Evolutionary conservation across 1,140 invertebrate species (phyloP).

Genomic region (Brachystomella parvula): DNA sequence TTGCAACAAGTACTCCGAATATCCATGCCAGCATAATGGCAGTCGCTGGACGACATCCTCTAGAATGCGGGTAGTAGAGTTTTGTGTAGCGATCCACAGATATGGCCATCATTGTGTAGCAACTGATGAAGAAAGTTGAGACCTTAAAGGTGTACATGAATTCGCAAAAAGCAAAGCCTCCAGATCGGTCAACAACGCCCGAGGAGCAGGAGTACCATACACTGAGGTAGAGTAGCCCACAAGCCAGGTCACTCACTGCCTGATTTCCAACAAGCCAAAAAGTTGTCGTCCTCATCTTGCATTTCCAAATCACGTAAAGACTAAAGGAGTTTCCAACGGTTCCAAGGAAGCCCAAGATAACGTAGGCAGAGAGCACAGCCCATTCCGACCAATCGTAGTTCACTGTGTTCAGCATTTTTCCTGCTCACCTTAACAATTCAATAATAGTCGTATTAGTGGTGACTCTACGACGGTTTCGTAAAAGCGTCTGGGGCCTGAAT

Average conservation of each 20-base stretch:
- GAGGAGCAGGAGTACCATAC: neutral
- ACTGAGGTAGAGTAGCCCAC: neutral
- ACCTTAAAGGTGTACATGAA: constrained; percentile 7
- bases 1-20: neutral
- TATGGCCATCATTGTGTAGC: neutral
- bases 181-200: neutral
- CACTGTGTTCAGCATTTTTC: neutral
- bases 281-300: neutral
- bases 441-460: too few species aligned
- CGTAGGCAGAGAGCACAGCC: neutral
- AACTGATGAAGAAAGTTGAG: constrained; percentile 1
- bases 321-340: neutral
- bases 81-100: neutral
- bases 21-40: neutral
- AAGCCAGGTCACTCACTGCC: constrained; percentile 1
- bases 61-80: constrained; percentile 1
- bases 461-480: too few species aligned
- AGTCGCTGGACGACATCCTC: neutral
- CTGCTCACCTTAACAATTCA: too few species aligned
- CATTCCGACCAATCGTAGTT: neutral
- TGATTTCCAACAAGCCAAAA: neutral
- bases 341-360: neutral
- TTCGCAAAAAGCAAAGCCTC: neutral
- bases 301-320: constrained; percentile 4
- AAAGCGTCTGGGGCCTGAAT: too few species aligned